phyloP scores from a whole-genome alignment of 2,888 invertebrate genomes.

The Biston stratarius region DNA sequence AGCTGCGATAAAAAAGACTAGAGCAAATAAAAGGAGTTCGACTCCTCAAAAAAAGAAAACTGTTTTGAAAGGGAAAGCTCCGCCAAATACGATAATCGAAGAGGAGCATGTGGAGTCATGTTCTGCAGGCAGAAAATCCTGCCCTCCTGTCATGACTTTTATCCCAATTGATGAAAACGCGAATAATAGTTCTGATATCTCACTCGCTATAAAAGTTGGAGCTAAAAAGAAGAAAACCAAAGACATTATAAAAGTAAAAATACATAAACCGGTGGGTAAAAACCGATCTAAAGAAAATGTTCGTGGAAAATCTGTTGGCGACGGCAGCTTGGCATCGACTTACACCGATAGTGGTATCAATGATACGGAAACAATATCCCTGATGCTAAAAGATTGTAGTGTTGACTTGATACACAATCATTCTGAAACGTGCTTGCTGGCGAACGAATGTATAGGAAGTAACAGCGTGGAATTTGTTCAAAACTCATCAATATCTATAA shows the following conservation, averaged over 20 bases:
- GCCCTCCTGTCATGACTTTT: slow-evolving; percentile 62
- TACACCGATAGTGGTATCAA: slow-evolving; percentile 68
- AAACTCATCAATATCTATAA: slow-evolving; percentile 56
- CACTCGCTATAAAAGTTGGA: slow-evolving; percentile 47
- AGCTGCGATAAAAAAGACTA: slow-evolving; percentile 38
- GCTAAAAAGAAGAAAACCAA: slow-evolving; percentile 67
- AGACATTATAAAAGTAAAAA: slow-evolving; percentile 78
- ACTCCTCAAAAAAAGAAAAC: slow-evolving; percentile 65
- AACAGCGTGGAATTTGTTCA: slow-evolving; percentile 70
- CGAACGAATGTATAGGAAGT: slow-evolving; percentile 66
- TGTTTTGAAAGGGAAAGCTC: slow-evolving; percentile 49
- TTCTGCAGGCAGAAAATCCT: slow-evolving; percentile 65
- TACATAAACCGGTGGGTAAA: slow-evolving; percentile 64
- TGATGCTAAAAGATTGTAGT: slow-evolving; percentile 56
- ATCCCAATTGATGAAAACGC: slow-evolving; percentile 43
- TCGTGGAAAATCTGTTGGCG: slow-evolving; percentile 31
- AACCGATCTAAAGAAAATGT: slow-evolving; percentile 34
- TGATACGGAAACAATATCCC: slow-evolving; percentile 54
- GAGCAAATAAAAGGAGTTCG: slow-evolving; percentile 62
- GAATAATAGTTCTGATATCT: slow-evolving; percentile 41
- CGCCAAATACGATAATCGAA: slow-evolving; percentile 61
- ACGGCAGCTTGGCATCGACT: slow-evolving; percentile 50
- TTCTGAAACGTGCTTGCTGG: slow-evolving; percentile 75
- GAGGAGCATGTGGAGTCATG: slow-evolving; percentile 68
- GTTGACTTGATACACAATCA: slow-evolving; percentile 79